Evolutionary conservation across 2,888 invertebrate species (phyloP).

Genomic region (Synergus gifuensis): DNA sequence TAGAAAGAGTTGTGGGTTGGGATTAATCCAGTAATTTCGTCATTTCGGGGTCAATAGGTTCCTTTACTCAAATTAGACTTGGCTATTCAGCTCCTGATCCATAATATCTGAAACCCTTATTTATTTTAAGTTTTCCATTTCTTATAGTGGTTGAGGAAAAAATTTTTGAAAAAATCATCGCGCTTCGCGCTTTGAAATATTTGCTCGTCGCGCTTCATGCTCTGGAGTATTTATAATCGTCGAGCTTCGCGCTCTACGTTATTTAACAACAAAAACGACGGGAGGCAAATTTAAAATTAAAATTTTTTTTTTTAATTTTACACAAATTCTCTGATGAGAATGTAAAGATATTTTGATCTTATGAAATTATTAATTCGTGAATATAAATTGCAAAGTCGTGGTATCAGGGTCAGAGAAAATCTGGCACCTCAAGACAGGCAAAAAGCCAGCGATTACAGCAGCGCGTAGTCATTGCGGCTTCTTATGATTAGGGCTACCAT

Average conservation of each 20-base stretch:
- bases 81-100: neutral
- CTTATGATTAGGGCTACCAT: conserved; percentile 88
- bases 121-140: neutral
- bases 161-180: too few relatives aligned
- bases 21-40: neutral
- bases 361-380: too few relatives aligned
- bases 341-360: neutral
- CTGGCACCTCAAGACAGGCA: conserved; percentile 15
- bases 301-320: too few relatives aligned
- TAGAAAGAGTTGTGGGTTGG: neutral
- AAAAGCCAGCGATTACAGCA: conserved; percentile 45
- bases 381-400: neutral
- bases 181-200: too few relatives aligned
- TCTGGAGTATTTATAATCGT: too few relatives aligned
- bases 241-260: too few relatives aligned
- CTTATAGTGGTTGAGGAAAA: too few relatives aligned
- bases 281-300: too few relatives aligned
- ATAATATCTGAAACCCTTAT: neutral
- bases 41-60: neutral
- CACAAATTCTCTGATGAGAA: too few relatives aligned
- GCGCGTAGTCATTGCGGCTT: conserved; percentile 69
- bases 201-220: too few relatives aligned
- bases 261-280: too few relatives aligned
- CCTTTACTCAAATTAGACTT: neutral
- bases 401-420: conserved; percentile 22